phyloP scores from a whole-genome alignment of 1,140 invertebrate species.

The Panagrolaimus sp. region DNA sequence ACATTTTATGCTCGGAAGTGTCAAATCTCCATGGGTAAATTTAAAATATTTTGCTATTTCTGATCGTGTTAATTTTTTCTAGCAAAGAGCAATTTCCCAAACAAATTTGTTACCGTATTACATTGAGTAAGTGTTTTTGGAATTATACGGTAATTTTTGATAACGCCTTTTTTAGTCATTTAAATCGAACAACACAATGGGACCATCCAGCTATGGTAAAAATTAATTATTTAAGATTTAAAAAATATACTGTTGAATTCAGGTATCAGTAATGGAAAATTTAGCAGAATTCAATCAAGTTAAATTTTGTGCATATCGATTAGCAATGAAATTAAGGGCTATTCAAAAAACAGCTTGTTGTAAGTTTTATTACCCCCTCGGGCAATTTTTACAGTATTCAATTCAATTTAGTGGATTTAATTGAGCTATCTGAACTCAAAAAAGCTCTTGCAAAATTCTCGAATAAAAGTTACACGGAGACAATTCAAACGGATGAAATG shows the following conservation, averaged over 20 bases:
- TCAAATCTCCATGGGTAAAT: slow-evolving; percentile 53
- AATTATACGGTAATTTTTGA: background rate
- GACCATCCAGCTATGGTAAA: slow-evolving; percentile 85
- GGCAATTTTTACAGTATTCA: background rate
- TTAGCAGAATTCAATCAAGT: slow-evolving; percentile 90
- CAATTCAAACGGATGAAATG: slow-evolving; percentile 81
- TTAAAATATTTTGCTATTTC: no score
- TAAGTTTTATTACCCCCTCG: slow-evolving; percentile 63
- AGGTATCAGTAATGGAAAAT: slow-evolving; percentile 70
- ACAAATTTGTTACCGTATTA: slow-evolving; percentile 54
- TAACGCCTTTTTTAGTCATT: slow-evolving; percentile 60
- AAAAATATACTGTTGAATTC: no score
- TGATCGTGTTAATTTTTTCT: no score
- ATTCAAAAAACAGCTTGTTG: slow-evolving; percentile 77
- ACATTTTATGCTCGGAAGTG: slow-evolving; percentile 54
- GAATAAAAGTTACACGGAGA: slow-evolving; percentile 26
- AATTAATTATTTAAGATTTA: no score
- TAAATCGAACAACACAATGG: slow-evolving; percentile 64
- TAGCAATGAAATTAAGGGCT: slow-evolving; percentile 90
- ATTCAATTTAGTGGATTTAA: slow-evolving; percentile 72
- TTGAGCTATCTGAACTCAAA: slow-evolving; percentile 76
- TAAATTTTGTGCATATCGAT: slow-evolving; percentile 93
- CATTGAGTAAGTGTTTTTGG: slow-evolving; percentile 48
- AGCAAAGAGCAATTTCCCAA: slow-evolving; percentile 54
- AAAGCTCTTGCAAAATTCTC: slow-evolving; percentile 62